Evolutionary conservation across 2,888 invertebrate genomes (phyloP).

Genomic region (Rhyacophila evoluta): DNA sequence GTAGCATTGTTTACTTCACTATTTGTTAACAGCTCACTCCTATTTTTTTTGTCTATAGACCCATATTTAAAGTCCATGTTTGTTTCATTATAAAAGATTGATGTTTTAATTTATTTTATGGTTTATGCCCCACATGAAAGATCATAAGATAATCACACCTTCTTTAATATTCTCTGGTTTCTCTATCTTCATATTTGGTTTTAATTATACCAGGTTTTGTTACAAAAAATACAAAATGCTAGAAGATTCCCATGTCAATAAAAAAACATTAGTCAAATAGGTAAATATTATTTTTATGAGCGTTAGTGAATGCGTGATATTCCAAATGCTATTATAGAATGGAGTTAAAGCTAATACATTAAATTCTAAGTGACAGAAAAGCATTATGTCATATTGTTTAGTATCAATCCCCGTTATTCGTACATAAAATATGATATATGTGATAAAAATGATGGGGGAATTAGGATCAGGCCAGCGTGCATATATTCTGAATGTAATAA

Average conservation of each 20-base stretch:
- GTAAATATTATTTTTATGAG: not conserved
- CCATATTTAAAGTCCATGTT: no score
- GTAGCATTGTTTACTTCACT: no score
- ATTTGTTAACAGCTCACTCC: no score
- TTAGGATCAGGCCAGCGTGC: not conserved
- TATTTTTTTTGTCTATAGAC: no score
- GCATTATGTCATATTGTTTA: not conserved
- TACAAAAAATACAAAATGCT: not conserved
- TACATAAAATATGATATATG: not conserved
- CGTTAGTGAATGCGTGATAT: constrained; percentile 22
- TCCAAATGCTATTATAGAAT: constrained; percentile 8
- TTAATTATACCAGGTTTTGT: not conserved
- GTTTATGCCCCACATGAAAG: no score
- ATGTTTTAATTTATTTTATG: no score
- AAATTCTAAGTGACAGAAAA: not conserved
- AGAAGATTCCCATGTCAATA: not conserved
- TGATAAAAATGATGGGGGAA: not conserved
- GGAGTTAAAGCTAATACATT: not conserved
- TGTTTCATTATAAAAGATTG: no score
- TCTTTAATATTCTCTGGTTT: no score
- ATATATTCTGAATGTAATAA: not conserved
- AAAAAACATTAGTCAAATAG: not conserved
- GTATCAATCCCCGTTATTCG: not conserved
- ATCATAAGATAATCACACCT: no score
- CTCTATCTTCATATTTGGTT: no score